A percentile compares a stretch with the other conserved stretches of the same genome.
Evolutionary conservation across 2,113 vertebrate genomes (phyloP).

Genomic region (Pontoporia blainvillei): DNA sequence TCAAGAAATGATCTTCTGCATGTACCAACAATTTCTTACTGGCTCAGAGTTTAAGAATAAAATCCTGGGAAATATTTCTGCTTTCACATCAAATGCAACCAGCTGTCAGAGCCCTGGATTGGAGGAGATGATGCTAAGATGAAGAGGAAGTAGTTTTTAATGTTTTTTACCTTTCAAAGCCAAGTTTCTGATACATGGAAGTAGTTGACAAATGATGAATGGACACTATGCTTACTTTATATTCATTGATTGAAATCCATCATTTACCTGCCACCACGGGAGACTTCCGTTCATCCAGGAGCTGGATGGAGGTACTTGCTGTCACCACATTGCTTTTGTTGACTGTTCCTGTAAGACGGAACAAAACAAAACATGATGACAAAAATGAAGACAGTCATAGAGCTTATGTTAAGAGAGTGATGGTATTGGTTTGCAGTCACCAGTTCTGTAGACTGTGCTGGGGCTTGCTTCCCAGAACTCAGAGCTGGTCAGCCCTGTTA

Average conservation of each 20-base stretch:
- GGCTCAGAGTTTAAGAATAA: neutral
- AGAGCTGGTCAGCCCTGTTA: neutral
- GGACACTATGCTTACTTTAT: neutral
- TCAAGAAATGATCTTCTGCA: neutral
- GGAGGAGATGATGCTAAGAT: neutral
- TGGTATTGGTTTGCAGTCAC: neutral
- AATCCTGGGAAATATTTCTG: neutral
- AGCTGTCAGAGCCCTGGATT: neutral
- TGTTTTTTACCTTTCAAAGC: neutral
- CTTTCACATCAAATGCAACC: neutral
- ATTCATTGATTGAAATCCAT: neutral
- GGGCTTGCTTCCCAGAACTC: neutral
- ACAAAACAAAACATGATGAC: neutral
- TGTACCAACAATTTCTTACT: neutral
- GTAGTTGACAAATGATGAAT: neutral
- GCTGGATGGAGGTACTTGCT: slow-evolving; percentile 96
- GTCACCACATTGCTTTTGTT: slow-evolving; percentile 96
- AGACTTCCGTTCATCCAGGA: slow-evolving; percentile 96
- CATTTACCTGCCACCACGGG: slow-evolving; percentile 95
- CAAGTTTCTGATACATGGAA: neutral
- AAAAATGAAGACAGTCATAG: neutral
- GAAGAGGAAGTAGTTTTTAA: neutral
- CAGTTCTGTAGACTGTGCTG: neutral
- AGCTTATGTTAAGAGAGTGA: neutral
- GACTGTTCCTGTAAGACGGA: slow-evolving; percentile 82